A percentile compares a stretch with the other conserved stretches of the same genome.
Conservation (phyloP, 2,888 invertebrate genomes). For the Halictus quadricinctus region DNA sequence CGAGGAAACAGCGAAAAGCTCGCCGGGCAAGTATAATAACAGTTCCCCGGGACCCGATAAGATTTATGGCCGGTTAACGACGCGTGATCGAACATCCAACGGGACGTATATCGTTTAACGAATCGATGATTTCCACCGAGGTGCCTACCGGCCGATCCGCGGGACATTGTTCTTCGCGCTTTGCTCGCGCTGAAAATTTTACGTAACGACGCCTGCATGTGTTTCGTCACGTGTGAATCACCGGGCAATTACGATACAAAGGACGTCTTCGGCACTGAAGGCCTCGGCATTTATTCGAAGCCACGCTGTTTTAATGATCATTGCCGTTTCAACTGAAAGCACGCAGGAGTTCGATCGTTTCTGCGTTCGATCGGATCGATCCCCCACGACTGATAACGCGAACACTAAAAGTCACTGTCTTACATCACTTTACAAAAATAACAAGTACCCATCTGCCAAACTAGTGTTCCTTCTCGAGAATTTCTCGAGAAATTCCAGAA, state of each 20-base stretch:
- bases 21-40: slow-evolving; percentile 42
- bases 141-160: neutral
- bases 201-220: neutral
- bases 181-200: neutral
- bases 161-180: neutral
- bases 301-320: neutral
- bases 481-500: too few relatives aligned
- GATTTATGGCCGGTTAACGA: slow-evolving; percentile 48
- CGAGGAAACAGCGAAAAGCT: slow-evolving; percentile 49
- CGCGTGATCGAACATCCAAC: slow-evolving; percentile 18
- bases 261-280: neutral
- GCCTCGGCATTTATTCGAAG: neutral
- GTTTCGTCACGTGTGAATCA: neutral
- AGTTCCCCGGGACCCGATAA: slow-evolving; percentile 25
- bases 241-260: slow-evolving; percentile 1
- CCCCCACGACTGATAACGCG: too few relatives aligned
- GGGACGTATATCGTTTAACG: slow-evolving; percentile 2
- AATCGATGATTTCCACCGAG: neutral
- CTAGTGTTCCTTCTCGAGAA: too few relatives aligned
- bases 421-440: too few relatives aligned
- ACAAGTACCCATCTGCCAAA: too few relatives aligned
- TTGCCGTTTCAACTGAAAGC: neutral
- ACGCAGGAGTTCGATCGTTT: neutral
- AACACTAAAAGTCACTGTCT: too few relatives aligned
- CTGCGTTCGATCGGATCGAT: neutral